A percentile compares a stretch with the other conserved stretches of the same genome.
Evolutionary conservation across 2,888 invertebrate genomes (phyloP).

Genomic region (Ichneumoninae sp.): DNA sequence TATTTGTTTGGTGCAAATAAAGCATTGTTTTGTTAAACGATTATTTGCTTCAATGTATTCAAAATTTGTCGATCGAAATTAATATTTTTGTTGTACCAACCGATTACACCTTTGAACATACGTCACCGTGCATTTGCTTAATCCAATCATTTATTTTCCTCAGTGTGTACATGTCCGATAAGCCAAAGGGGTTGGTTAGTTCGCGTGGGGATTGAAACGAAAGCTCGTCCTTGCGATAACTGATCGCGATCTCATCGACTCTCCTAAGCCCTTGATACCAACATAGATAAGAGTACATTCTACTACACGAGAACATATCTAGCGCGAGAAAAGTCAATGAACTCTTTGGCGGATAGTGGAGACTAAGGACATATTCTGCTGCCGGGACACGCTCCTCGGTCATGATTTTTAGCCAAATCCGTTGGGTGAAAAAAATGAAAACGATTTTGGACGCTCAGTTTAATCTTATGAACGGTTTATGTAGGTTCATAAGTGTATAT

Average conservation of each 20-base stretch:
- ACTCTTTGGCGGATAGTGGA: not conserved
- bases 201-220: slow-evolving; percentile 32
- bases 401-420: not conserved
- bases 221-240: slow-evolving; percentile 17
- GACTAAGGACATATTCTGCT: not conserved
- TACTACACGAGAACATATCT: slow-evolving; percentile 18
- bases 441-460: not conserved
- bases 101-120: no score
- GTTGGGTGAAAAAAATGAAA: not conserved
- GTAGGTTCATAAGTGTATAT: not conserved
- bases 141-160: no score
- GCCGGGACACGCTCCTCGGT: not conserved
- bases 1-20: no score
- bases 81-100: no score
- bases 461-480: not conserved
- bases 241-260: slow-evolving; percentile 18
- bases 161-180: slow-evolving; percentile 38
- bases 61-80: no score
- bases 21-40: no score
- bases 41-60: no score
- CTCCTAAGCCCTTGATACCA: slow-evolving; percentile 19
- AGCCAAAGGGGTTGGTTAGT: slow-evolving; percentile 29
- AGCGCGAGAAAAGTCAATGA: slow-evolving; percentile 42
- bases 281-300: slow-evolving; percentile 31
- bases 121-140: no score